These are phyloP conservation scores for Hemaris fuciformis DNA, from an alignment of 2,888 invertebrate species.

Conservation along the genomic window DNA sequence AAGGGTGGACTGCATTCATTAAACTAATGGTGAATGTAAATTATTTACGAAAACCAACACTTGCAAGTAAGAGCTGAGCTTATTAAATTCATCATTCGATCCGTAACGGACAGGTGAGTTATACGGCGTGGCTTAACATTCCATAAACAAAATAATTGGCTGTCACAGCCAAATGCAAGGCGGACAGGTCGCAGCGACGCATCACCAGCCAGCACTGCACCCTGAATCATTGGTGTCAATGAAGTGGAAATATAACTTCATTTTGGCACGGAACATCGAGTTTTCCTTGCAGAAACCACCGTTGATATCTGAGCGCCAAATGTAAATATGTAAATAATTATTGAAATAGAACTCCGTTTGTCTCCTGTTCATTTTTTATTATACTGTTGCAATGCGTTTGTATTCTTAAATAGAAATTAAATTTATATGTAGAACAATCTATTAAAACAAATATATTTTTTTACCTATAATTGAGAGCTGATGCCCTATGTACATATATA, in stretches of 20 bases:
- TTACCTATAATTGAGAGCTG: too few species aligned
- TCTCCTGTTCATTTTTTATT: constrained; percentile 16
- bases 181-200: constrained; percentile 28
- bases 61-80: constrained; percentile 11
- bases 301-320: constrained; percentile 51
- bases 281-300: constrained; percentile 50
- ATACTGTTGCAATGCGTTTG: constrained; percentile 15
- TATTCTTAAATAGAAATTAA: neutral
- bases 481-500: neutral
- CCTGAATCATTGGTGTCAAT: constrained; percentile 69
- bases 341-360: constrained; percentile 40
- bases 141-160: constrained; percentile 65
- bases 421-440: neutral
- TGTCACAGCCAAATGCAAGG: constrained; percentile 58
- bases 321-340: constrained; percentile 49
- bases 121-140: constrained; percentile 55
- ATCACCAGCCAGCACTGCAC: constrained; percentile 28
- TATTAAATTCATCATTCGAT: constrained; percentile 60
- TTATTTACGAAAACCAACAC: neutral
- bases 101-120: constrained; percentile 55
- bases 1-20: neutral
- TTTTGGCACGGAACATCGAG: constrained; percentile 62
- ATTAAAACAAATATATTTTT: neutral
- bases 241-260: constrained; percentile 62
- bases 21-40: neutral